Conservation (phyloP, 2,113 vertebrate species). For the Pardalotus punctatus region DNA sequence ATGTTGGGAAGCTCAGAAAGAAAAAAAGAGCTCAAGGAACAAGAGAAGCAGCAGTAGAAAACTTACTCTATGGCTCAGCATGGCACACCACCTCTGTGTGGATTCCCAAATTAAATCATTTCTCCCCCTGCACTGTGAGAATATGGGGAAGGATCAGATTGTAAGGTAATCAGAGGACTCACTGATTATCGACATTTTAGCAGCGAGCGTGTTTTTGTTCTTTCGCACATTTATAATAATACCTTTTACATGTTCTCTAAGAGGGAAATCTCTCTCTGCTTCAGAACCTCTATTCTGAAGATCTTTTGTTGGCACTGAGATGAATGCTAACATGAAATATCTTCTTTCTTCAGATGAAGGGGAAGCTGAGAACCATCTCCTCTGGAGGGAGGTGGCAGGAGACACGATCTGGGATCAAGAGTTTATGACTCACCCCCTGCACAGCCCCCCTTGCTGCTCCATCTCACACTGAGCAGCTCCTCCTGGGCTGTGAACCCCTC, state of each 20-base stretch:
- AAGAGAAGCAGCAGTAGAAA: background rate
- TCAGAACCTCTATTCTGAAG: conserved; percentile 40
- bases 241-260: conserved; percentile 46
- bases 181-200: conserved; percentile 8
- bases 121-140: conserved; percentile 11
- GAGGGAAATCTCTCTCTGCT: conserved; percentile 34
- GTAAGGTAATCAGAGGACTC: conserved; percentile 14
- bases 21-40: background rate
- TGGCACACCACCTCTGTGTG: background rate
- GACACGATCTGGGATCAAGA: background rate
- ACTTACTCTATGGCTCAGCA: background rate
- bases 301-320: conserved; percentile 58
- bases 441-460: background rate
- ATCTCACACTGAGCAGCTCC: background rate
- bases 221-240: conserved; percentile 33
- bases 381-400: conserved; percentile 1
- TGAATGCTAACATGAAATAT: conserved; percentile 34
- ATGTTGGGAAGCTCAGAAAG: conserved; percentile 2
- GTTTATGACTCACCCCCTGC: background rate
- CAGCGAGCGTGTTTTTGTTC: conserved; percentile 35
- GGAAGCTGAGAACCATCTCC: conserved; percentile 16
- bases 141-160: conserved; percentile 12
- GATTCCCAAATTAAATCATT: conserved; percentile 37
- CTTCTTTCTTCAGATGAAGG: conserved; percentile 46
- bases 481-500: background rate